Evolutionary conservation across 2,113 vertebrate genomes (phyloP), one percentile per base, ranked within the genome.

Genomic region (Strix uralensis): DNA sequence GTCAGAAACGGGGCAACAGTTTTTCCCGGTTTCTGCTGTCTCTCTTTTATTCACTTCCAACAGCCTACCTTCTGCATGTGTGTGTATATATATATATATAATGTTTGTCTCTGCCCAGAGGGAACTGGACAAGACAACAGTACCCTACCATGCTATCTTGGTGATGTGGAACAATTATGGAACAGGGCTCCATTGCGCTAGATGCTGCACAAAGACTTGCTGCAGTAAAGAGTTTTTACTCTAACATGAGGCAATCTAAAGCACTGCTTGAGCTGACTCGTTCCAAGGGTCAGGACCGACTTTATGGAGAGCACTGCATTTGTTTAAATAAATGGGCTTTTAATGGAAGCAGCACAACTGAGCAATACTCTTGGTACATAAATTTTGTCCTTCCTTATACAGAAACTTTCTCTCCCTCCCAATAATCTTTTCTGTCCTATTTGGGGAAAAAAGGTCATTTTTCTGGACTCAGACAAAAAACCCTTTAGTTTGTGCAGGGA

Each of bases 121-220:
- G 75, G 40, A 77, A 36, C n/a, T 30, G 44, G n/a, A 62, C 22
- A 66, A 54, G 58, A 26, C 49, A 51, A n/a, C 9, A 42, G 88
- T 20, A 71, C 26, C 13, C 49, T 3, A 32, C 9, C n/a, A 58
- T 3, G 47, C 44, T 40, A 9, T 36, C 51, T 20, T 3, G 7
- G 63, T 54, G 75, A 55, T 5, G 0, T 7, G 40, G 26, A 47
- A 13, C 36, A 13, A 5, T 26, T 14, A 46, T 0, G 38, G 65
- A 23, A 49, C 46, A 47, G 55, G 47, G 65, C 34, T 84, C 42
- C 69, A 11, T 0, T 15, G 67, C 3, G 2, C 29, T 18, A 15
- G 17, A 42, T 8, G 7, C 5, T 77, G 49, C 59, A 70, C 46
- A 67, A 72, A 78, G 40, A 34, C 27, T 40, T 66, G 80, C 15